Conservation (phyloP, 92 coral and sea anemone species). For the Anthopleura xanthogrammica region DNA sequence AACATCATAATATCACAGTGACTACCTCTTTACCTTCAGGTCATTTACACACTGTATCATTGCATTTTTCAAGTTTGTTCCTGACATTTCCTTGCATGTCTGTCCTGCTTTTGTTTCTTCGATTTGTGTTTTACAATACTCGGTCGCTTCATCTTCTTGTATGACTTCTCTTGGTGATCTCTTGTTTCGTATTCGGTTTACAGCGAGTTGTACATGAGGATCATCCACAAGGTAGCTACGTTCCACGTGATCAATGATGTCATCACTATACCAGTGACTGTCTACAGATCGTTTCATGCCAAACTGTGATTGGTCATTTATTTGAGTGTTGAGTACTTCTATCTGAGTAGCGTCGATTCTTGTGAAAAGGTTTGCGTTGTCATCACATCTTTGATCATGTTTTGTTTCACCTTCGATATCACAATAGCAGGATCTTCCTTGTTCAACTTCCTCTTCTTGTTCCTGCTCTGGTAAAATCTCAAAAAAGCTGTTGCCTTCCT, state of each 20-base stretch:
- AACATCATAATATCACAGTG: no score
- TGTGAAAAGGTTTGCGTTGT: neutral
- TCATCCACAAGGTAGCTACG: constrained; percentile 20
- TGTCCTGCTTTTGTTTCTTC: constrained; percentile 47
- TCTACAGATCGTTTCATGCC: constrained; percentile 28
- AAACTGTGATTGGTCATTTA: neutral
- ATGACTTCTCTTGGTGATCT: constrained; percentile 25
- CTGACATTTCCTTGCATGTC: constrained; percentile 39
- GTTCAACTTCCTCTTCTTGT: no score
- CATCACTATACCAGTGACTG: constrained; percentile 45
- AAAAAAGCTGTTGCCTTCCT: neutral
- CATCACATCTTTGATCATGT: neutral
- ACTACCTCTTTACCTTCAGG: constrained; percentile 27
- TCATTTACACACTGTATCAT: constrained; percentile 49
- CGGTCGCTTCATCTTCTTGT: constrained; percentile 47
- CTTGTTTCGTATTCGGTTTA: constrained; percentile 30
- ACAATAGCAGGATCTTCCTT: neutral
- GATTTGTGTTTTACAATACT: constrained; percentile 39
- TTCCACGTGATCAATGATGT: constrained; percentile 53
- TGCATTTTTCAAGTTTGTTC: constrained; percentile 38
- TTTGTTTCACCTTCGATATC: constrained; percentile 1
- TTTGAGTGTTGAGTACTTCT: neutral
- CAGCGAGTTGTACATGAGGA: neutral
- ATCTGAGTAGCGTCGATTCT: neutral
- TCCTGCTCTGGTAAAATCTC: neutral